Percentiles rank a stretch among this genome's conserved stretches.
Conservation (phyloP, 2,888 invertebrate genomes). For the Lepidochrysops patricia region DNA sequence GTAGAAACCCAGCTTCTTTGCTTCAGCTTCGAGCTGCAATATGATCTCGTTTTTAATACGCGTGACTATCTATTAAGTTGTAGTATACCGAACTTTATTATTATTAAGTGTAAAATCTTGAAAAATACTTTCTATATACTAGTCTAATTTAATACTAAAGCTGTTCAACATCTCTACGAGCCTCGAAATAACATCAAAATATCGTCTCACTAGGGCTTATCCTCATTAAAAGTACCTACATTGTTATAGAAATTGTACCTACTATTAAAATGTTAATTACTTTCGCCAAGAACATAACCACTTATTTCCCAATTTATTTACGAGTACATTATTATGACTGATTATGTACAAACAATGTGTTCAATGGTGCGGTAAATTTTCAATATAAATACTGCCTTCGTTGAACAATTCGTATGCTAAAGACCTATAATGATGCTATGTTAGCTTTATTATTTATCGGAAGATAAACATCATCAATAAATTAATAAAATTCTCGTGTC, state of each 20-base stretch:
- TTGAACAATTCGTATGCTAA: background rate
- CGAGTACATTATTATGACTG: background rate
- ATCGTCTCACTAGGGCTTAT: no score
- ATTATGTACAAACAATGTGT: background rate
- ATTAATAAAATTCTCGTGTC: no score
- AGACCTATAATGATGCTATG: background rate
- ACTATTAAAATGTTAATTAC: background rate
- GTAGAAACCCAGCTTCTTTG: conserved; percentile 33
- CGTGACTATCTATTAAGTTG: no score
- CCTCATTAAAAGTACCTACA: no score
- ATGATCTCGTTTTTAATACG: no score
- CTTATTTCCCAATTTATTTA: background rate
- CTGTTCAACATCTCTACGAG: no score
- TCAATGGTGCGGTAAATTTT: background rate
- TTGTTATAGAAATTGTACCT: background rate
- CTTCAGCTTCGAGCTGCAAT: conserved; percentile 36
- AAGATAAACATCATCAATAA: background rate
- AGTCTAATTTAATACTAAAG: no score
- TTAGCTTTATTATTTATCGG: background rate
- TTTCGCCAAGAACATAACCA: background rate
- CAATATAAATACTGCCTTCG: conserved; percentile 4
- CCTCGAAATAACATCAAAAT: no score
- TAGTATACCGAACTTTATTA: no score
- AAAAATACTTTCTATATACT: no score
- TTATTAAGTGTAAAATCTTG: no score